Conservation (phyloP, 2,888 invertebrate species). For the Syrista parreyssii region DNA sequence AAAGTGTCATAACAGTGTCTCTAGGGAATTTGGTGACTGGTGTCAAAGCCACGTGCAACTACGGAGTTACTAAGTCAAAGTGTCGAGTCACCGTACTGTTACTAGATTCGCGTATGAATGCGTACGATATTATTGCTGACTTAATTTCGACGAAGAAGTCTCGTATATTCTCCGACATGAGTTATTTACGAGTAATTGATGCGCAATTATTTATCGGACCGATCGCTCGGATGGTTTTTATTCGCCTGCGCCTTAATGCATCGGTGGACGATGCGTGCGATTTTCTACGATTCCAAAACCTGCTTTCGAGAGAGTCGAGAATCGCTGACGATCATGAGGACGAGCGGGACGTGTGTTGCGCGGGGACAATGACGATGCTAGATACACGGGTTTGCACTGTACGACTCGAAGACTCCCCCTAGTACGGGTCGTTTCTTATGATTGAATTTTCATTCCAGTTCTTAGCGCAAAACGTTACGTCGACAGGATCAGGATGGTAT, state of each 20-base stretch:
- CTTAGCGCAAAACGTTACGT: neutral
- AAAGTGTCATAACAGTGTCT: too few species aligned
- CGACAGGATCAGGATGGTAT: neutral
- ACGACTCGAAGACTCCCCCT: neutral
- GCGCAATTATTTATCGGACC: neutral
- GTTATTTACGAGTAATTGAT: slow-evolving; percentile 37
- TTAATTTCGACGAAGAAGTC: neutral
- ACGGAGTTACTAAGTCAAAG: neutral
- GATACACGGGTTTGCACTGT: neutral
- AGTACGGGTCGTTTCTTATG: neutral
- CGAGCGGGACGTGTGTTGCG: neutral
- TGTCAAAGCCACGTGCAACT: neutral
- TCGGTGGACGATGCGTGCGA: neutral
- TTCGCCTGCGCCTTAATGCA: neutral
- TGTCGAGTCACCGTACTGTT: neutral
- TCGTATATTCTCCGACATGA: slow-evolving; percentile 2
- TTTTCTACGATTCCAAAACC: neutral
- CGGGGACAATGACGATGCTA: neutral
- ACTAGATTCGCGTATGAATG: neutral
- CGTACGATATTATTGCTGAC: neutral
- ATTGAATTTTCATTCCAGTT: neutral
- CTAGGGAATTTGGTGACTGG: neutral
- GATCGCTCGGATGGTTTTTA: neutral
- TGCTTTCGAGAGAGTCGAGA: neutral
- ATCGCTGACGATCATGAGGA: neutral